Base-by-base conservation (phyloP, 1,140 invertebrate species). In the Hormaphis cornu region DNA sequence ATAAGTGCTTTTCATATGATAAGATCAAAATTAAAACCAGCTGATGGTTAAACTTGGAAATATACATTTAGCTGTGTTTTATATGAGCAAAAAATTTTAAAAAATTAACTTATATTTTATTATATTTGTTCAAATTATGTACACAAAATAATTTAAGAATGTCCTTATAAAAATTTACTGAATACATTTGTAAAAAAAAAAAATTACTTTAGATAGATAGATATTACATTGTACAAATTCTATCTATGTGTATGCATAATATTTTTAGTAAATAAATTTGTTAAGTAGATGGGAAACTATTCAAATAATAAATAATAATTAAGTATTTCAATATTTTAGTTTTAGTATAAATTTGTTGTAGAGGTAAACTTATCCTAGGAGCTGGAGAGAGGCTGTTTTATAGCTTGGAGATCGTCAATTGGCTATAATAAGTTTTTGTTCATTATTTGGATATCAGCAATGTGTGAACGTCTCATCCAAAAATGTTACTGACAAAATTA, bases 401-500 rank as follows among this genome's bases (percentile, higher is more conserved):
- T 46, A 66, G 61, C 61, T 48, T 66, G 28, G 61, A 66, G 61
- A 66, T 66, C 61, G 42, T 44, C 16, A 50, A 50, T 66, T 66
- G 44, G 61, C 61, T 66, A 46, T 66, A 48, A 33, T 66, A 46
- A 22, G n/a, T 63, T 12, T 42, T 12, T 61, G 50, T 50, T 33
- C 48, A 66, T 66, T 48, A 33, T 50, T 50, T 20, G 14, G 28
- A 35, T 50, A 66, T 48, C 35, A 10, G 44, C 9, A 40, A 33
- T 22, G 26, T 12, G 35, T 48, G 7, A 12, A 52, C 18, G 24
- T 3, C 2, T 61, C 82, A 89, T 73, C 87, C 87, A 74, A 89
- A 88, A 73, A 89, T 83, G 75, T 88, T 89, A 69, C 80, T 86
- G 37, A 89, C 84, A 72, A 90, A 80, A 73, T 83, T 89, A 73